Evolutionary conservation across 2,797 vertebrate species (phyloP), one percentile per base, ranked within the genome.

Genomic region (Catostomus latipinnis): DNA sequence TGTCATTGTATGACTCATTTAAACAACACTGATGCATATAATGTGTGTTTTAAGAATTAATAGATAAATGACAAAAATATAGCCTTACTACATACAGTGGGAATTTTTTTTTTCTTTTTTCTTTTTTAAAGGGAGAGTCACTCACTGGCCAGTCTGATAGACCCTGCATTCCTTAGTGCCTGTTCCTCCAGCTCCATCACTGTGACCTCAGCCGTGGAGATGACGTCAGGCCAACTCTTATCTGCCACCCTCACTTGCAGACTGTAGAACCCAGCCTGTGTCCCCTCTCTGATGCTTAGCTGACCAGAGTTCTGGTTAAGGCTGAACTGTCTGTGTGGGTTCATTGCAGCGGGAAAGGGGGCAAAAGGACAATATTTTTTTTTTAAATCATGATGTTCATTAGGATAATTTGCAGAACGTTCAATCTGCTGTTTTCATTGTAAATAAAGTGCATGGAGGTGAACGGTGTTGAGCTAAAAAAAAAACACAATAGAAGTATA

Each of bases 211-310:
- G 93, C 92, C 0, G 92, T 93, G 10, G 96, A 97, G 87, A 92
- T 90, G 83, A 96, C 95, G 48, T 96, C 96, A 6, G 96, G 96
- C 96, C 96, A 97, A 85, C 91, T 89, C 56, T 83, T 91, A 43
- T 97, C 96, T 0, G 93, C 92, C 80, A 97, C 96, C 60, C 92
- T 90, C 6, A 97, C 95, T 91, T 91, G 93, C 74, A 96, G 85
- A 14, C 81, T 92, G 87, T 96, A 97, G 0, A 85, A 87, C 45
- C 96, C 96, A 0, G 91, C 77, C 0, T 95, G 93, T 5, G 93
- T 92, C 45, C 93, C 95, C 79, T 95, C 94, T 76, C 87, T 92
- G 84, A 97, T 80, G 68, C 90, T 95, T 86, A 97, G 91, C 89
- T 93, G 92, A 76, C 96, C 96, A 2, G 95, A 94, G 87, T 90